These are phyloP conservation scores for Chaetops frenatus DNA, from an alignment of 2,113 vertebrate species.

Conservation along the genomic window DNA sequence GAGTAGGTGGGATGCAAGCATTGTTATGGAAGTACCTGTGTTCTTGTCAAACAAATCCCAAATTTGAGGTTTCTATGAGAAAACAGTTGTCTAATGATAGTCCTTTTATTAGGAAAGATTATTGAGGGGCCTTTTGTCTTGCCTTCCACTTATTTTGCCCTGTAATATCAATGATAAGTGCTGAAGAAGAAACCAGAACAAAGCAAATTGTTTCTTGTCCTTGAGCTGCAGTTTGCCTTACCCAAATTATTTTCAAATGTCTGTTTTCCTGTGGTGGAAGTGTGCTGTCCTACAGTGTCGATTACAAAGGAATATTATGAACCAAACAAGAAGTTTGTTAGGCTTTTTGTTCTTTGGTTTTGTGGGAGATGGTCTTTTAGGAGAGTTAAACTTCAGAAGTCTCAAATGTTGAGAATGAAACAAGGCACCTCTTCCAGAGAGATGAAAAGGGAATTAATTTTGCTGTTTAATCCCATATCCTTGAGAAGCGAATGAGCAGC, in stretches of 20 bases:
- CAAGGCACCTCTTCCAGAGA: background rate
- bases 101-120: background rate
- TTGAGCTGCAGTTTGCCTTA: background rate
- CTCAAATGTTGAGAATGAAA: background rate
- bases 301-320: background rate
- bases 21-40: rapidly evolving
- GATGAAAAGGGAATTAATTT: background rate
- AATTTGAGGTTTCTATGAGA: background rate
- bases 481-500: background rate
- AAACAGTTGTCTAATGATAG: background rate
- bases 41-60: background rate
- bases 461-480: background rate
- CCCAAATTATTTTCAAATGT: background rate
- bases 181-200: background rate
- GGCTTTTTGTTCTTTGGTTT: background rate
- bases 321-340: background rate
- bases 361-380: background rate
- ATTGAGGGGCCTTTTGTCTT: background rate
- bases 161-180: background rate
- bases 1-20: background rate
- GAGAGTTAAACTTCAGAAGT: background rate
- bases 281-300: background rate
- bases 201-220: background rate
- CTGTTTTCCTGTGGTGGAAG: background rate
- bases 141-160: background rate